Conservation (phyloP, 2,113 vertebrate genomes). For the Gobius niger region DNA sequence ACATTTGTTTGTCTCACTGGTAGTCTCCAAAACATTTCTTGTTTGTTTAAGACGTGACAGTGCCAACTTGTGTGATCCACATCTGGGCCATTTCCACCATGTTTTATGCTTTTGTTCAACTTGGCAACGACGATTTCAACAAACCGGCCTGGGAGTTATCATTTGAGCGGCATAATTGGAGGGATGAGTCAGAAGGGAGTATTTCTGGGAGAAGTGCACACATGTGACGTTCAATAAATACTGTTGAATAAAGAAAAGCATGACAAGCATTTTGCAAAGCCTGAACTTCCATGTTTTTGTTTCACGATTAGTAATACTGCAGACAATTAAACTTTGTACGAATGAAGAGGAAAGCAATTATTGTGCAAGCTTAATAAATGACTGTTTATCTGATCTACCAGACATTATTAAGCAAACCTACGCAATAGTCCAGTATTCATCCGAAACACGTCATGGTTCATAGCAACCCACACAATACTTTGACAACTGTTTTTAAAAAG, state of each 20-base stretch:
- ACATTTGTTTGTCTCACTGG: slow-evolving; percentile 67
- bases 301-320: slow-evolving; percentile 15
- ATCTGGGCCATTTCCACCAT: slow-evolving; percentile 55
- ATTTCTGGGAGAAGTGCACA: slow-evolving; percentile 46
- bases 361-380: not conserved
- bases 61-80: slow-evolving; percentile 66
- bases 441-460: slow-evolving; percentile 37
- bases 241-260: slow-evolving; percentile 31
- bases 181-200: slow-evolving; percentile 47
- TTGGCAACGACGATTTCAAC: slow-evolving; percentile 49
- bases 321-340: slow-evolving; percentile 46
- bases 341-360: not conserved
- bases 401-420: not conserved
- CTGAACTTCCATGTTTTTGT: slow-evolving; percentile 51
- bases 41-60: slow-evolving; percentile 53
- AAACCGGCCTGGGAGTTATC: slow-evolving; percentile 56
- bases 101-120: slow-evolving; percentile 47
- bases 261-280: slow-evolving; percentile 55
- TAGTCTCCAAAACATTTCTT: slow-evolving; percentile 71
- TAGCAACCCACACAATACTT: slow-evolving; percentile 35
- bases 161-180: slow-evolving; percentile 52
- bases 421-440: not conserved
- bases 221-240: slow-evolving; percentile 59
- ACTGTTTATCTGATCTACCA: not conserved
- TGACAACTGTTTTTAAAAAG: slow-evolving; percentile 44